phyloP scores from a whole-genome alignment of 2,797 vertebrate species.

The Selene dorsalis region DNA sequence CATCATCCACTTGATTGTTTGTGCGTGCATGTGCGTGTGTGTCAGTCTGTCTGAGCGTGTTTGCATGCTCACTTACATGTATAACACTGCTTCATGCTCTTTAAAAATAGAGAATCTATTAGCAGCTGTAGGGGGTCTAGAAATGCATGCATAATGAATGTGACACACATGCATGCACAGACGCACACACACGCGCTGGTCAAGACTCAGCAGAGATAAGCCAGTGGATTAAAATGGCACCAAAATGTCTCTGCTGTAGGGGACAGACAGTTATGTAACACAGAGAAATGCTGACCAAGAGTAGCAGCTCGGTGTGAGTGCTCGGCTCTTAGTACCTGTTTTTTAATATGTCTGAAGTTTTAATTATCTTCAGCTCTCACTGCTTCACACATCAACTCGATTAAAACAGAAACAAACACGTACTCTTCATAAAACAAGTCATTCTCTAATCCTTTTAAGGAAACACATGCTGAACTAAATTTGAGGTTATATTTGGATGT shows the following conservation, averaged over 20 bases:
- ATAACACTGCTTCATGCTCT: constrained; percentile 38
- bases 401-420: neutral
- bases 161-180: constrained; percentile 20
- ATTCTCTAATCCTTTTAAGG: neutral
- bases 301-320: constrained; percentile 30
- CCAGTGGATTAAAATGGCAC: constrained; percentile 69
- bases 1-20: constrained; percentile 12
- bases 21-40: neutral
- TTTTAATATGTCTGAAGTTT: constrained; percentile 31
- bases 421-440: neutral
- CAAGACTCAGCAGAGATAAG: constrained; percentile 61
- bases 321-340: constrained; percentile 11
- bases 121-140: constrained; percentile 41
- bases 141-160: constrained; percentile 52
- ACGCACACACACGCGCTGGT: constrained; percentile 6
- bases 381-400: constrained; percentile 13
- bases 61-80: constrained; percentile 36
- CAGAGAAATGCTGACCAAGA: constrained; percentile 67
- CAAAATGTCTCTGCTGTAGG: constrained; percentile 59
- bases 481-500: constrained; percentile 64
- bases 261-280: constrained; percentile 73
- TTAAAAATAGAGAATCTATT: constrained; percentile 54
- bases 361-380: neutral
- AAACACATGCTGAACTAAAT: constrained; percentile 23
- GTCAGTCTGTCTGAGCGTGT: constrained; percentile 9